Evolutionary conservation across 2,888 invertebrate genomes (phyloP), one percentile per base, ranked within the genome.

Genomic region (Habrosyne pyritoides): DNA sequence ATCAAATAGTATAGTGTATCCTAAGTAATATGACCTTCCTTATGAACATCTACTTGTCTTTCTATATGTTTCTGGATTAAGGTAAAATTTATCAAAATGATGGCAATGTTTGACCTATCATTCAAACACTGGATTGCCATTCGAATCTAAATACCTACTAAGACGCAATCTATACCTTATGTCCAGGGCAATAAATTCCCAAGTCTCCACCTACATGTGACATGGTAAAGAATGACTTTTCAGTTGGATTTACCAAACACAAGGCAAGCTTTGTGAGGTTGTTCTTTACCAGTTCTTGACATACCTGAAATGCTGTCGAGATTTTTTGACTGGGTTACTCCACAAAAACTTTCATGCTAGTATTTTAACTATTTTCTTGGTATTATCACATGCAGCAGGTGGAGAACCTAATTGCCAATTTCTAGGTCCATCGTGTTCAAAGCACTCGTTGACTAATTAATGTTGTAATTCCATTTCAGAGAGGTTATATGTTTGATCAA

Each of bases 401-500:
- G 42, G 18, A 14, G 18, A 18, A 42, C 18, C 2, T 33, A 12
- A 33, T 33, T n/a, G n/a, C 33, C 33, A n/a, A 12, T 14, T 42
- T 8, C n/a, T 18, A 42, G 18, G 42, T 42, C 7, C 42, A 42
- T 42, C 42, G 8, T 36, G n/a, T 14, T 42, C 0, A 18, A 8
- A 42, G 2, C 42, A 42, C 42, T 42, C 42, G 8, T 18, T 42
- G 42, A 42, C 18, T 42, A n/a, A 42, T 42, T 42, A 14, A 42
- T 42, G 14, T 42, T 42, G 42, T 42, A 18, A 42, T 42, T 42
- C 42, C 42, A 18, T 42, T 42, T 42, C 42, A 42, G 42, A 42
- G 42, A 42, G 18, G 18, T 28, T 50, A 28, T 30, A 50, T 65
- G 59, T 67, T 61, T 63, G 61, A 76, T 59, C 69, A 71, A 54